A percentile compares a stretch with the other conserved stretches of the same genome.
Evolutionary conservation across 2,797 vertebrate genomes (phyloP).

Genomic region (Phrynocephalus forsythii): DNA sequence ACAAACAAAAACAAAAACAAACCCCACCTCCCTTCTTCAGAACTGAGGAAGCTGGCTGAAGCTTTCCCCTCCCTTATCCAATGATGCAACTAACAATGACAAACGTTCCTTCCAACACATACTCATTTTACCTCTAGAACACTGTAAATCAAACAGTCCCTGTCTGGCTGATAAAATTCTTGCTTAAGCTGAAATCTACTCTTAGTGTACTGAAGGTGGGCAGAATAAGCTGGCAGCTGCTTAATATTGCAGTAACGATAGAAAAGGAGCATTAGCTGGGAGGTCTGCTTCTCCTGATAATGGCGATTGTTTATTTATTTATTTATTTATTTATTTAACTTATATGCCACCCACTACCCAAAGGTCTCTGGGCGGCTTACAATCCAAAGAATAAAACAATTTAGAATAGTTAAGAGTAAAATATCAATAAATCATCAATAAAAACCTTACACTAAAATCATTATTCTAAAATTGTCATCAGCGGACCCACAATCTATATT

Average conservation of each 20-base stretch:
- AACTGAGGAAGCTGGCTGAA: neutral
- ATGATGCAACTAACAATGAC: neutral
- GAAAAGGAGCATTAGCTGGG: constrained; percentile 37
- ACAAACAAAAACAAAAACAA: too few relatives aligned
- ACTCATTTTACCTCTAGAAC: constrained; percentile 12
- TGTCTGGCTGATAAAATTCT: neutral
- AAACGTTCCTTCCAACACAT: neutral
- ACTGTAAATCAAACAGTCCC: constrained; percentile 34
- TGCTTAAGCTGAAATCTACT: neutral
- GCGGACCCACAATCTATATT: too few relatives aligned
- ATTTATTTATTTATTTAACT: too few relatives aligned
- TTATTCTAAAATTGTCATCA: too few relatives aligned
- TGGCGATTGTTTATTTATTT: constrained; percentile 48
- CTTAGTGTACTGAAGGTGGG: constrained; percentile 23
- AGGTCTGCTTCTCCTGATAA: constrained; percentile 24
- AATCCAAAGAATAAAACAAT: too few relatives aligned
- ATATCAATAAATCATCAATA: too few relatives aligned
- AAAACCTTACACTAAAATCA: too few relatives aligned
- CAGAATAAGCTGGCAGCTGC: constrained; percentile 39
- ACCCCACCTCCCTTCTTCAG: neutral
- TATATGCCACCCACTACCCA: too few relatives aligned
- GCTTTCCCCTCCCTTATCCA: neutral
- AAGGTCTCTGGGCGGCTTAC: too few relatives aligned
- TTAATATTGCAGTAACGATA: constrained; percentile 33
- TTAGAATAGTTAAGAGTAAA: too few relatives aligned